Base-by-base conservation (phyloP, 2,113 vertebrate genomes). In the Orthochromis malagaraziensis region DNA sequence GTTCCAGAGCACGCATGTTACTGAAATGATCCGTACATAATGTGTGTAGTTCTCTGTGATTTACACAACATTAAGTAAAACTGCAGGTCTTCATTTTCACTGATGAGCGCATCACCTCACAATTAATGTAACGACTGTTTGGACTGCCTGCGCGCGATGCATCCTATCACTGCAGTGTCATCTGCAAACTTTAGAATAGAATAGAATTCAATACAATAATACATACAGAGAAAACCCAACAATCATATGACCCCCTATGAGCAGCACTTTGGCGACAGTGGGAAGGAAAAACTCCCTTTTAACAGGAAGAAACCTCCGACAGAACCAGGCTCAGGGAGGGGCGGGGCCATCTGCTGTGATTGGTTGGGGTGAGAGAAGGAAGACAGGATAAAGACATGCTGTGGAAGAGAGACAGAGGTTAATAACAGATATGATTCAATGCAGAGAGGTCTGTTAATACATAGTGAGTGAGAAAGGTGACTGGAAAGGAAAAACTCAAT, bases 401-500 rank as follows among this genome's bases (percentile, higher is more conserved):
- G 51, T 21, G 51, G 51, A 54, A 54, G 51, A 54, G 51, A 54
- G 51, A n/a, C n/a, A 21, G 9, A 54, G n/a, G 0, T 21, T 54
- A 54, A 54, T 54, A 54, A 54, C n/a, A 54, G n/a, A 3, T 21
- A 6, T 12, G n/a, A 12, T 54, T 54, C 5, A 54, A 0, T 4
- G 0, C n/a, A 54, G 10, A 54, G 53, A 21, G 53, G 53, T 54
- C 10, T 54, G 0, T 54, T 11, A 54, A 24, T 0, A 24, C n/a
- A 54, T 21, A n/a, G 5, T n/a, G 49, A n/a, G 19, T 5, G 49
- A 51, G 1, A 19, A 9, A 21, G 21, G 21, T 21, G 21, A 21
- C 21, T 21, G 21, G 21, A 21, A 21, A 21, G 21, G 47, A 49
- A 49, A 49, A 0, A 49, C 45, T 0, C 38, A 40, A 0, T 42